Percentiles rank a stretch among this genome's conserved stretches.
phyloP scores from a whole-genome alignment of 2,113 vertebrate genomes.

The Brachyistius frenatus region DNA sequence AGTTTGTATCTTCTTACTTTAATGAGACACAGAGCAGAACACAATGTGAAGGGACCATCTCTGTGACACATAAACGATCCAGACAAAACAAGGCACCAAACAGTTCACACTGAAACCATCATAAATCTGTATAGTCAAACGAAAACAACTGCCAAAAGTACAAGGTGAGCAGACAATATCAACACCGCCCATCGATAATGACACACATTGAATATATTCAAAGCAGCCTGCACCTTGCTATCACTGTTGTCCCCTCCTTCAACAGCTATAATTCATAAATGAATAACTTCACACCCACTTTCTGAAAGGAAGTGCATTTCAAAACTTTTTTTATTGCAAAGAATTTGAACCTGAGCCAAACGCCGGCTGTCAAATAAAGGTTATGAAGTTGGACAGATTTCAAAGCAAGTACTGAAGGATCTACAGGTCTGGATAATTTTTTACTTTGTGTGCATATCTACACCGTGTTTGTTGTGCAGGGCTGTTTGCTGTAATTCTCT shows the following conservation, averaged over 20 bases:
- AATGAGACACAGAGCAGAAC: background rate
- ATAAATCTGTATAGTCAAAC: slow-evolving; percentile 33
- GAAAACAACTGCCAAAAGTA: slow-evolving; percentile 16
- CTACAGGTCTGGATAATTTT: slow-evolving; percentile 22
- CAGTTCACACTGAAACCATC: background rate
- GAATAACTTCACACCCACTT: slow-evolving; percentile 46
- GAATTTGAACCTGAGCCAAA: slow-evolving; percentile 32
- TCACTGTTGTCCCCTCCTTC: slow-evolving; percentile 13
- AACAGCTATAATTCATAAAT: slow-evolving; percentile 53
- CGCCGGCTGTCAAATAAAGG: slow-evolving; percentile 1
- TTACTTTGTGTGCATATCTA: slow-evolving; percentile 18
- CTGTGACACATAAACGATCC: slow-evolving; percentile 15
- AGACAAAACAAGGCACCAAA: slow-evolving; percentile 14
- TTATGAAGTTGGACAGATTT: slow-evolving; percentile 22
- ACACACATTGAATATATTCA: slow-evolving; percentile 50
- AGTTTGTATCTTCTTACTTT: no score
- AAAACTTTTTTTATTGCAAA: slow-evolving; percentile 26
- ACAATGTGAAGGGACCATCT: background rate
- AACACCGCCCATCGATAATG: slow-evolving; percentile 40
- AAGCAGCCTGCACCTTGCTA: slow-evolving; percentile 21
- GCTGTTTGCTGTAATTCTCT: slow-evolving; percentile 12
- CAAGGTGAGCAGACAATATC: slow-evolving; percentile 27
- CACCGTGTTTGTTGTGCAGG: slow-evolving; percentile 13
- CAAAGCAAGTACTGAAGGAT: slow-evolving; percentile 23
- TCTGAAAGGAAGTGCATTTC: slow-evolving; percentile 8